Evolutionary conservation across 2,797 vertebrate genomes (phyloP).

Genomic region (Fundulus diaphanus): DNA sequence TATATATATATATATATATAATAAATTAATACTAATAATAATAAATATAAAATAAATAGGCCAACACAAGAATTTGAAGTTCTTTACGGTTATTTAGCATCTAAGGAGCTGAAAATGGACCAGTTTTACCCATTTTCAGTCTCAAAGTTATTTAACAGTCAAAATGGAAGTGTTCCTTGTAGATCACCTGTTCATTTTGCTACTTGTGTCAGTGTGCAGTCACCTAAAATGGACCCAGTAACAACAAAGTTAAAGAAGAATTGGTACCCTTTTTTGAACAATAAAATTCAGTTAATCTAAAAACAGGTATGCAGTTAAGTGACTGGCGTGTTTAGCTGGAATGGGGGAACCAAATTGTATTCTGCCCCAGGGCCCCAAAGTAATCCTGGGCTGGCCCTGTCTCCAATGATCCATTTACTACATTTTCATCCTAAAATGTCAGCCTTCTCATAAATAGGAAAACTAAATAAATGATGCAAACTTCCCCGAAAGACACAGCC

Average conservation of each 20-base stretch:
- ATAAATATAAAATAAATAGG: background rate
- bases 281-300: background rate
- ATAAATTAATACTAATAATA: too few species aligned
- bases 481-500: slow-evolving; percentile 50
- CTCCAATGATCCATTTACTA: background rate
- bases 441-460: slow-evolving; percentile 53
- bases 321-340: background rate
- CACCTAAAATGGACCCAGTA: background rate
- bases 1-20: too few species aligned
- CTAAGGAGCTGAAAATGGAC: background rate
- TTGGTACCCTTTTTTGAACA: background rate
- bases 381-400: background rate
- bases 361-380: background rate
- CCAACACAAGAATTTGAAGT: background rate
- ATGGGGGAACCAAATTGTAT: background rate
- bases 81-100: background rate
- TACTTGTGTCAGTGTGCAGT: background rate
- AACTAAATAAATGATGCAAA: slow-evolving; percentile 62
- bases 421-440: slow-evolving; percentile 21
- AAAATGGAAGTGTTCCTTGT: background rate
- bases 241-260: background rate
- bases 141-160: background rate
- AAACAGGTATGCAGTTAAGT: background rate
- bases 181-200: background rate
- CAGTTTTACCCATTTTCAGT: background rate